Evolutionary conservation across 2,888 invertebrate species (phyloP).

Genomic region (Oegoconia quadripuncta): DNA sequence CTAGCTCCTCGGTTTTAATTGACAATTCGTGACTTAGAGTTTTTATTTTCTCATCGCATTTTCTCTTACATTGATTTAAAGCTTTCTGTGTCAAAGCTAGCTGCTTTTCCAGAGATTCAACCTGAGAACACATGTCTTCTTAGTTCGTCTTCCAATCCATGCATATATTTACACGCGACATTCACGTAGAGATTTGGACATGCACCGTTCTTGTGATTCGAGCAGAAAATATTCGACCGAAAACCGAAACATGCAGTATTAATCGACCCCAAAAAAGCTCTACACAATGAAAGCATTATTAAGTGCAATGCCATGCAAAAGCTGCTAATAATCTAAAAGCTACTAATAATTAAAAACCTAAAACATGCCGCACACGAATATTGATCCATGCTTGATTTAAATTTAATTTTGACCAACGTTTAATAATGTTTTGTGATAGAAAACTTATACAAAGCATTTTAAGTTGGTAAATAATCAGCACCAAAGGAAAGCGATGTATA

Average conservation of each 20-base stretch:
- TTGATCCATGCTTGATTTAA: too few relatives aligned
- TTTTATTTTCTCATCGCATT: conserved; percentile 77
- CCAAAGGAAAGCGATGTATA: too few relatives aligned
- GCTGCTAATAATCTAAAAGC: conserved; percentile 1
- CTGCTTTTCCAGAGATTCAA: conserved; percentile 79
- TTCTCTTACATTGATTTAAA: conserved; percentile 74
- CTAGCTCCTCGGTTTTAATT: conserved; percentile 73
- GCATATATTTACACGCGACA: conserved; percentile 59
- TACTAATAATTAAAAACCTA: too few relatives aligned
- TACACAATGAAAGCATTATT: conserved; percentile 27
- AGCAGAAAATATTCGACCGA: conserved; percentile 26
- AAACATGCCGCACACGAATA: too few relatives aligned
- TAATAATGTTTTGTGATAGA: too few relatives aligned
- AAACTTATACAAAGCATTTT: too few relatives aligned
- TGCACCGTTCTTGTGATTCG: conserved; percentile 51
- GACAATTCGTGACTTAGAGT: conserved; percentile 79
- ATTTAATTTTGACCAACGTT: too few relatives aligned
- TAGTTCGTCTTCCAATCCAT: conserved; percentile 52
- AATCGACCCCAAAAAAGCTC: conserved; percentile 39
- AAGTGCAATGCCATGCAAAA: background rate
- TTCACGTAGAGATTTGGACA: conserved; percentile 37
- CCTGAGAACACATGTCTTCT: conserved; percentile 75
- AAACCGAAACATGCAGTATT: conserved; percentile 32
- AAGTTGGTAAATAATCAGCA: too few relatives aligned
- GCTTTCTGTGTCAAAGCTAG: conserved; percentile 75